Evolutionary conservation across 2,113 vertebrate genomes (phyloP), one percentile per base, ranked within the genome.

Genomic region (Lipophrys pholis): DNA sequence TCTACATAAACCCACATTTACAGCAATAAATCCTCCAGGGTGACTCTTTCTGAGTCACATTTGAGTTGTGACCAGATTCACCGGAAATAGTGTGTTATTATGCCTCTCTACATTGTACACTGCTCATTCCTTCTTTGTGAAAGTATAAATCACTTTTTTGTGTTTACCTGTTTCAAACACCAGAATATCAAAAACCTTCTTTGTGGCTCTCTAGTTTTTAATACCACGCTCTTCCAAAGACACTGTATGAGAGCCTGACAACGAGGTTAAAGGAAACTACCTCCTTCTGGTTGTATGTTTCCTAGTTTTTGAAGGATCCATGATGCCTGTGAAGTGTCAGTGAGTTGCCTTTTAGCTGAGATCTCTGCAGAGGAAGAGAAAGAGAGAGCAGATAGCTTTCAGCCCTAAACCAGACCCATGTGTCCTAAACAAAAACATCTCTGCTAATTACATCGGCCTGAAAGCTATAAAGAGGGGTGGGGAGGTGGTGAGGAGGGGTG

Each of bases 361-460:
- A 81, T 69, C 49, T 72, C 57, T 78, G 62, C 63, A 60, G 45
- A 71, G 42, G 16, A 4, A 30, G 21, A 30, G 21, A 30, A 30
- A 30, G 49, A 11, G 61, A 62, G 55, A 46, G 56, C 43, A 53
- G 68, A 81, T 56, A 70, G 67, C 52, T 71, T 59, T 73, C 59
- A 80, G 64, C 46, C 45, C 73, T 17, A 78, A 76, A 78, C 82
- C 77, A 81, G 68, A 78, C 9, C 65, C 55, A 75, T 43, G 69
- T 42, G 6, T 76, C 59, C 63, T 48, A 63, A 78, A 82, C 57
- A 76, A 53, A 21, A 42, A 84, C 41, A 39, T 38, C 39, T 55
- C 63, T 43, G 64, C 74, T 80, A 88, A 85, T 89, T 90, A 69
- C 72, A 78, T 67, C 56, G 66, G 64, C 81, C 71, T 83, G 69